Evolutionary conservation across 1,140 invertebrate species (phyloP).

Genomic region (Cydia pomonella): DNA sequence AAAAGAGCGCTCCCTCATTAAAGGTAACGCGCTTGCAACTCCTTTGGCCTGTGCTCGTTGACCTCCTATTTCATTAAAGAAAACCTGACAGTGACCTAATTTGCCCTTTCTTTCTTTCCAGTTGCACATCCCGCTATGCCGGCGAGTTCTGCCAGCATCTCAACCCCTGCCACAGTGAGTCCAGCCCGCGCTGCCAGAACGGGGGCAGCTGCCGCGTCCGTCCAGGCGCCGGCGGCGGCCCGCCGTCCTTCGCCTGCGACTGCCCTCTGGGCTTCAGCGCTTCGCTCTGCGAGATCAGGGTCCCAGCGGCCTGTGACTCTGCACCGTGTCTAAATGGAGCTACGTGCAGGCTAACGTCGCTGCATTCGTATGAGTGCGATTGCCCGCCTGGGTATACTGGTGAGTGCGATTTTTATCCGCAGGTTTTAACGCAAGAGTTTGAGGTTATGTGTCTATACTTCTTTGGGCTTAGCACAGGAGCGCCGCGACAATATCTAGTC

Average conservation of each 20-base stretch:
- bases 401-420: conserved; percentile 71
- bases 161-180: conserved; percentile 94
- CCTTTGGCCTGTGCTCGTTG: too few species aligned
- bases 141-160: conserved; percentile 96
- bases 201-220: conserved; percentile 93
- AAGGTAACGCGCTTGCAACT: too few species aligned
- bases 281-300: conserved; percentile 94
- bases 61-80: too few species aligned
- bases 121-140: conserved; percentile 94
- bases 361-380: conserved; percentile 90
- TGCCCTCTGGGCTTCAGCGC: conserved; percentile 96
- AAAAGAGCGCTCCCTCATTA: too few species aligned
- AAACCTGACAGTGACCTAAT: conserved; percentile 24
- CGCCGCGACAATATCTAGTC: too few species aligned
- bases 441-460: too few species aligned
- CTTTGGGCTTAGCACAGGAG: too few species aligned
- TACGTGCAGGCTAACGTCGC: conserved; percentile 88
- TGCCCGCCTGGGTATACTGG: conserved; percentile 93
- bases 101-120: conserved; percentile 82
- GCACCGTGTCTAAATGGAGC: conserved; percentile 93
- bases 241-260: conserved; percentile 90
- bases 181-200: conserved; percentile 91
- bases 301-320: conserved; percentile 94
- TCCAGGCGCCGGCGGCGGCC: conserved; percentile 82
- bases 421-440: neutral